These are phyloP conservation scores for Cordylochernes scorpioides DNA, from an alignment of 2,888 invertebrate species.

Conservation along the genomic window DNA sequence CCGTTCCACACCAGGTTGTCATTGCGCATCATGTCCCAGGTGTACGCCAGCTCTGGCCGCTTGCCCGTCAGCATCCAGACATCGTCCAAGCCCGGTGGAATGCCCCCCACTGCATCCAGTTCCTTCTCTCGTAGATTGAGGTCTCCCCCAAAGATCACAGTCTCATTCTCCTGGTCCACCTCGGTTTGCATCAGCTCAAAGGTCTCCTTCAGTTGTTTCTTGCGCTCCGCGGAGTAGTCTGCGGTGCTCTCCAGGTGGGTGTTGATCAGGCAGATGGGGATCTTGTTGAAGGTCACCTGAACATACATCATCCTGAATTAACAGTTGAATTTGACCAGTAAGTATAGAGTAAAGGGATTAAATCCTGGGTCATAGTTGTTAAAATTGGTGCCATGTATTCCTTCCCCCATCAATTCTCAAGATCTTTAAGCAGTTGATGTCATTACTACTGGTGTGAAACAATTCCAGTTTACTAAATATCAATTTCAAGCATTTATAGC, in stretches of 20 bases:
- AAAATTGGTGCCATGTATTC: no score
- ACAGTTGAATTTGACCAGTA: no score
- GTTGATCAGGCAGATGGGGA: constrained; percentile 24
- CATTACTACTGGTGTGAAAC: no score
- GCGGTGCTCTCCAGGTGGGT: constrained; percentile 32
- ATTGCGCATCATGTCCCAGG: constrained; percentile 32
- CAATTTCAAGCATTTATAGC: no score
- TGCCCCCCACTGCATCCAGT: constrained; percentile 20
- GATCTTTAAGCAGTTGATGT: no score
- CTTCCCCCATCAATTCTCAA: no score
- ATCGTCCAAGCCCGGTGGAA: constrained; percentile 25
- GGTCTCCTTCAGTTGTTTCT: constrained; percentile 23
- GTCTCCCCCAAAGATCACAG: constrained; percentile 32
- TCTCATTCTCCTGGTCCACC: constrained; percentile 14
- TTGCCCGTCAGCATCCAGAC: constrained; percentile 30
- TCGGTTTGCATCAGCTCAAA: constrained; percentile 19
- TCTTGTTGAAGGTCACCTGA: no score
- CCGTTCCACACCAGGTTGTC: constrained; percentile 23
- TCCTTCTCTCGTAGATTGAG: constrained; percentile 32
- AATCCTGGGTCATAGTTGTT: no score
- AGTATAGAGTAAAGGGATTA: no score
- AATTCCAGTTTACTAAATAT: no score
- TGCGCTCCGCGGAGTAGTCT: constrained; percentile 24
- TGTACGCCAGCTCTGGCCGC: constrained; percentile 27
- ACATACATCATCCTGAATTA: no score